A percentile compares a stretch with the other conserved stretches of the same genome.
Evolutionary conservation across 2,888 invertebrate species (phyloP).

Genomic region (Zootermopsis nevadensis): DNA sequence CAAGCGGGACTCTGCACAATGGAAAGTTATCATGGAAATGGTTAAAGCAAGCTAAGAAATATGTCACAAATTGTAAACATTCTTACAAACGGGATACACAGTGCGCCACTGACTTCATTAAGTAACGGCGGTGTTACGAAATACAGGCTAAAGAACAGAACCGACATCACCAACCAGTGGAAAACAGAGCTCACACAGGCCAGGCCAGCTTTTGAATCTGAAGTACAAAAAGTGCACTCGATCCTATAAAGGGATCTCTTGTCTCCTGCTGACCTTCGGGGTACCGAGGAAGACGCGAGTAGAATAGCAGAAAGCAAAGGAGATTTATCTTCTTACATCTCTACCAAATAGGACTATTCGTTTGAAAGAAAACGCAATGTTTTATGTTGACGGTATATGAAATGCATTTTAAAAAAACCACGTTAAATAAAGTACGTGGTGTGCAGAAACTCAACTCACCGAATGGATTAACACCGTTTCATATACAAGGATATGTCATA

Average conservation of each 20-base stretch:
- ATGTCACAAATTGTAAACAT: no score
- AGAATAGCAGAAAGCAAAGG: slow-evolving; percentile 8
- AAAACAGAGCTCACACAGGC: slow-evolving; percentile 9
- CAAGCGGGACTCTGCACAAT: no score
- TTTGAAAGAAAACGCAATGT: not conserved
- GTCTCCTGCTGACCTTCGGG: slow-evolving; percentile 29
- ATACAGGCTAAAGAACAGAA: no score
- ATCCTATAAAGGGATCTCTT: slow-evolving; percentile 30
- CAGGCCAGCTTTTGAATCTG: slow-evolving; percentile 3
- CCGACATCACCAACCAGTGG: not conserved
- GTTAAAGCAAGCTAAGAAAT: no score
- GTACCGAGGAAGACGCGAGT: slow-evolving; percentile 11
- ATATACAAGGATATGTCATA: not conserved
- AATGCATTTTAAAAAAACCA: slow-evolving; percentile 11
- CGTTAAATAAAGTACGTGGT: not conserved
- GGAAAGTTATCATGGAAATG: no score
- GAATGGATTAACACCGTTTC: no score
- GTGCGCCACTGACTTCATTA: no score
- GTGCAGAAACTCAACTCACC: not conserved
- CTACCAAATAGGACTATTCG: not conserved
- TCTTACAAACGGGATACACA: no score
- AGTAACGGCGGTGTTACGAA: no score
- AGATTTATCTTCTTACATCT: not conserved
- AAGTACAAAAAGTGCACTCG: slow-evolving; percentile 20
- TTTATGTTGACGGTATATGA: slow-evolving; percentile 15